Conservation (phyloP, 2,113 vertebrate species). For the Tapirus terrestris region DNA sequence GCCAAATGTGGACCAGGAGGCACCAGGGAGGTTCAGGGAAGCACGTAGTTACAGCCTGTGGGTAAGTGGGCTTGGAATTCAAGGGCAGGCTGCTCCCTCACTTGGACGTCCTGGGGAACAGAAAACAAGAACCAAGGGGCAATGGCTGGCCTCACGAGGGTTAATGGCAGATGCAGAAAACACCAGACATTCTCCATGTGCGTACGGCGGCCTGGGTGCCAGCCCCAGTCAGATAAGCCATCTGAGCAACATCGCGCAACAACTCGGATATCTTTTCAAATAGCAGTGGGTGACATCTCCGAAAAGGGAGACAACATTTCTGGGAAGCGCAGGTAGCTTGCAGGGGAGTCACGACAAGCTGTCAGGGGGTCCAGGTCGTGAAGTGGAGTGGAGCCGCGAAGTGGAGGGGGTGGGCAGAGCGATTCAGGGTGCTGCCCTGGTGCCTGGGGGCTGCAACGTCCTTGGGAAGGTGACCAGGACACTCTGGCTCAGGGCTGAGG, state of each 20-base stretch:
- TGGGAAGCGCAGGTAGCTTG: background rate
- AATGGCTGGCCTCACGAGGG: background rate
- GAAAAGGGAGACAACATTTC: conserved; percentile 25
- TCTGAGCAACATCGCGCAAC: background rate
- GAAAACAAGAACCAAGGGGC: background rate
- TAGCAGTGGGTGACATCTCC: conserved; percentile 31
- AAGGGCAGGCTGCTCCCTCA: rapidly evolving
- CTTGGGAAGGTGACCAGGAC: background rate
- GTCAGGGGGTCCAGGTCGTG: conserved; percentile 38
- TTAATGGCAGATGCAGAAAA: background rate
- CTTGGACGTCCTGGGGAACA: rapidly evolving
- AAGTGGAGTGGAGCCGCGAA: rapidly evolving
- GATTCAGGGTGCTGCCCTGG: background rate
- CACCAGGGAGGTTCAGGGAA: rapidly evolving
- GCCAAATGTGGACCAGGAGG: background rate
- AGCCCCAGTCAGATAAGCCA: background rate
- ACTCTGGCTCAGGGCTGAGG: background rate
- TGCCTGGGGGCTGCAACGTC: background rate
- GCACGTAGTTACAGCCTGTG: rapidly evolving
- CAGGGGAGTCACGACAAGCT: background rate
- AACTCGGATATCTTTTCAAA: conserved; percentile 12
- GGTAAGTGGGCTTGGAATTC: background rate
- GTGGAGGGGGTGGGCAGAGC: rapidly evolving
- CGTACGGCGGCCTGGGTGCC: background rate
- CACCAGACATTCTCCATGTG: background rate